Base-by-base conservation (phyloP, 2,113 vertebrate species). In the Copsychus sechellarum region DNA sequence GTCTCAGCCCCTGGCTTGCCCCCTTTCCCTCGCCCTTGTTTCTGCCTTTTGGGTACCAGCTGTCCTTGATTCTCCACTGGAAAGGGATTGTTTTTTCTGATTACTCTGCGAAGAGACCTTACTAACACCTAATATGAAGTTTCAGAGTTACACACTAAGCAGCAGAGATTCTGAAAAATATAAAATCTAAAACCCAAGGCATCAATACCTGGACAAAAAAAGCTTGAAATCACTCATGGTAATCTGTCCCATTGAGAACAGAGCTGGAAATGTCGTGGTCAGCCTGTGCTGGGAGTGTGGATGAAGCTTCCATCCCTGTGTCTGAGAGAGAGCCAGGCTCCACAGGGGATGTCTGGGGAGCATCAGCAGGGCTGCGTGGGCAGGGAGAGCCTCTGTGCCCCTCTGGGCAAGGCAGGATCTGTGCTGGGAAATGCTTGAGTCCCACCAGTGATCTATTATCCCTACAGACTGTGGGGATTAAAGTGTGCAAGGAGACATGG, bases 401-500 rank as follows among this genome's bases (percentile, higher is more conserved):
- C 23, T 45, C 61, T 29, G 34, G 28, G 21, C n/a, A 31, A 23
- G 56, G 54, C 19, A 16, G 12, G 11, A 81, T 3, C 43, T 8
- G 11, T 5, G 40, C 42, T 54, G 73, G 38, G 42, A 65, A 24
- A 4, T 2, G 6, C 2, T 6, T 1, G 5, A 43, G 7, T 57
- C 34, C 5, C 45, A 38, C 12, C 23, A 8, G 33, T 29, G 38
- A 31, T 48, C 47, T 24, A 24, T 48, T 48, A 48, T 48, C 47
- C 58, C 33, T 14, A 9, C 69, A 25, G 24, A 1, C 50, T 6
- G 6, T 5, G 40, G 11, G 9, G 25, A 21, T 61, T 36, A 6
- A 8, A 3, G 26, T 3, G 1, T 22, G 33, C 26, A 9, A 17
- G 23, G 51, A 93, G 18, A 38, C 2, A 0, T 1, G 19, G 62